phyloP scores from a whole-genome alignment of 2,797 vertebrate genomes.

The Argentina silus region DNA sequence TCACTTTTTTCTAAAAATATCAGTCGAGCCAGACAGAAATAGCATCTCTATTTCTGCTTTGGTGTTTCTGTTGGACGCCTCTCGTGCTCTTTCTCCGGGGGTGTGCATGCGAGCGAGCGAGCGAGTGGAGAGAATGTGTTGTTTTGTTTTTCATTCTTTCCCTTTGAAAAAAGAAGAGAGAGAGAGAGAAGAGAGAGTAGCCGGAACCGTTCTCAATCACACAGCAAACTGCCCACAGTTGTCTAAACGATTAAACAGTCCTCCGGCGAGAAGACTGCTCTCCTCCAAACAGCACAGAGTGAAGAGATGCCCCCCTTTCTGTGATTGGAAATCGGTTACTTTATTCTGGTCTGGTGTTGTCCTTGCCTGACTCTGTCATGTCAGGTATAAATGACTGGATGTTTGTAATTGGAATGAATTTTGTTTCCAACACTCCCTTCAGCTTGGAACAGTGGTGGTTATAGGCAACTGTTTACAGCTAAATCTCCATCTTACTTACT shows the following conservation, averaged over 20 bases:
- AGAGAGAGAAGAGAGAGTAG: constrained; percentile 17
- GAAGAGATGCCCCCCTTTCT: constrained; percentile 19
- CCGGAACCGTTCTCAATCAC: constrained; percentile 52
- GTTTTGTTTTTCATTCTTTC: constrained; percentile 75
- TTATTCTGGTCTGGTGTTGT: constrained; percentile 39
- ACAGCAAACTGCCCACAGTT: constrained; percentile 47
- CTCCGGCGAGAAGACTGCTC: constrained; percentile 22
- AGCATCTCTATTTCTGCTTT: constrained; percentile 78
- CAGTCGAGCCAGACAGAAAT: constrained; percentile 73
- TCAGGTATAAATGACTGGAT: constrained; percentile 42
- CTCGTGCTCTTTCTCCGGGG: constrained; percentile 51
- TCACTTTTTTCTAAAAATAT: constrained; percentile 80
- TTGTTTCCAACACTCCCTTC: constrained; percentile 38
- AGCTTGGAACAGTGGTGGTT: constrained; percentile 28
- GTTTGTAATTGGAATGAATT: constrained; percentile 60
- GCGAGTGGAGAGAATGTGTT: constrained; percentile 51
- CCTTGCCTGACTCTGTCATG: constrained; percentile 42
- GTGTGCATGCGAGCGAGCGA: constrained; percentile 42
- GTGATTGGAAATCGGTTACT: constrained; percentile 32
- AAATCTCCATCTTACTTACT: constrained; percentile 35
- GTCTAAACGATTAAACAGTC: constrained; percentile 45
- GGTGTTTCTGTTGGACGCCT: constrained; percentile 78
- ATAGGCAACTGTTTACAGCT: constrained; percentile 49
- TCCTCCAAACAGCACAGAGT: constrained; percentile 27
- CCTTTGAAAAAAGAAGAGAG: constrained; percentile 36